Evolutionary conservation across 2,888 invertebrate genomes (phyloP).

Genomic region (Craniophora ligustri): DNA sequence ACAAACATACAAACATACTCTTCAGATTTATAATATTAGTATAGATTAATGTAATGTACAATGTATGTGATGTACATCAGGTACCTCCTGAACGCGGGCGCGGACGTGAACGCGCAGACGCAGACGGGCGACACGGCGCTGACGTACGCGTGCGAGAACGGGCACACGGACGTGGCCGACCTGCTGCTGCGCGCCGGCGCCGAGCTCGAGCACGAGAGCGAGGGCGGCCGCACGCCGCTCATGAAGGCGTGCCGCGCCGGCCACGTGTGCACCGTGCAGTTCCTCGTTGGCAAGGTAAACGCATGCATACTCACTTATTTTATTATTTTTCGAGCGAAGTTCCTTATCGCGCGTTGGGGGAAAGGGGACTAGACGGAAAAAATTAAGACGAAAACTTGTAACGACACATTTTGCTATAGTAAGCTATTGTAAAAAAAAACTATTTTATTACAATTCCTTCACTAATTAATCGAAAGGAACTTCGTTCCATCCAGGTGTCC

Average conservation of each 20-base stretch:
- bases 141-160: constrained; percentile 99
- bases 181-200: constrained; percentile 96
- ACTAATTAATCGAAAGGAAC: too few species aligned
- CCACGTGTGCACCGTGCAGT: constrained; percentile 98
- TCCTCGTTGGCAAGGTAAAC: constrained; percentile 94
- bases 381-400: too few species aligned
- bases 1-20: too few species aligned
- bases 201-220: constrained; percentile 97
- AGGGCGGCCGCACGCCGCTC: constrained; percentile 98
- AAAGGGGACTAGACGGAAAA: too few species aligned
- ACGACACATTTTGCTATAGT: too few species aligned
- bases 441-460: too few species aligned
- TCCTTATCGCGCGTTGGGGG: too few species aligned
- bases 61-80: constrained; percentile 49
- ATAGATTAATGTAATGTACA: neutral
- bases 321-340: too few species aligned
- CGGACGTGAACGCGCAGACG: constrained; percentile 97
- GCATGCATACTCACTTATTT: too few species aligned
- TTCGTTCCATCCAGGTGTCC: too few species aligned
- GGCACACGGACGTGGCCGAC: constrained; percentile 99
- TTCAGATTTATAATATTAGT: too few species aligned
- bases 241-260: constrained; percentile 99
- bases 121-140: constrained; percentile 98
- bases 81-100: constrained; percentile 94
- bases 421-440: too few species aligned